A percentile compares a stretch with the other conserved stretches of the same genome.
phyloP scores from a whole-genome alignment of 2,888 invertebrate species.

The Noctua janthe region DNA sequence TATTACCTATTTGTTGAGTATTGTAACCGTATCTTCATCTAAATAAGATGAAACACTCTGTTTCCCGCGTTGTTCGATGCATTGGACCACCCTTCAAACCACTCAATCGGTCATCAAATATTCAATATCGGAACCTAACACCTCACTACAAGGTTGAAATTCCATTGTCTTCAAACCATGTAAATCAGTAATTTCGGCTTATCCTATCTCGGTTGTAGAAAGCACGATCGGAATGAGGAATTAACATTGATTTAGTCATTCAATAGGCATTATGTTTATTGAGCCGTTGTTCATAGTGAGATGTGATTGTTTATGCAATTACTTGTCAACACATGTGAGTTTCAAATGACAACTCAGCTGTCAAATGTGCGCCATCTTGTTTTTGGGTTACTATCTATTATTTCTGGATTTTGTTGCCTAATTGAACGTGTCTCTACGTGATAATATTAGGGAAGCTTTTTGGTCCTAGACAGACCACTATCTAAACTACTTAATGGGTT shows the following conservation, averaged over 20 bases:
- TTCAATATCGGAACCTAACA: constrained; percentile 55
- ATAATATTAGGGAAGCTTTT: background rate
- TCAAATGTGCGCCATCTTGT: constrained; percentile 40
- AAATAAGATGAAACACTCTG: background rate
- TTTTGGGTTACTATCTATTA: background rate
- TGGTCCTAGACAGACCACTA: background rate
- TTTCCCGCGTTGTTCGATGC: background rate
- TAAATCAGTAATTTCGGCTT: constrained; percentile 76
- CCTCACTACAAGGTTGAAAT: constrained; percentile 67
- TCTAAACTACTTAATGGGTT: background rate
- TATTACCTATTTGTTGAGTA: background rate
- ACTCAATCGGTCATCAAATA: constrained; percentile 40
- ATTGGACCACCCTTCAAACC: constrained; percentile 38
- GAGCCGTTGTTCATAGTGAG: constrained; percentile 69
- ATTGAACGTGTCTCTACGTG: background rate
- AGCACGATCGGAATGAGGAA: constrained; percentile 77
- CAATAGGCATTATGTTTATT: constrained; percentile 76
- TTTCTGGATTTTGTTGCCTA: background rate
- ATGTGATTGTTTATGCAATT: constrained; percentile 55
- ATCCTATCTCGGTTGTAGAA: constrained; percentile 76
- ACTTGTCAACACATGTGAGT: constrained; percentile 49
- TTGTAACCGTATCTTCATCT: background rate
- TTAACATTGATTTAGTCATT: constrained; percentile 74
- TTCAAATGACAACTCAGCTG: constrained; percentile 40
- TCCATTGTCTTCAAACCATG: constrained; percentile 65